Evolutionary conservation across 1,140 invertebrate genomes (phyloP), one percentile per base, ranked within the genome.

Genomic region (Eriocheir sinensis): DNA sequence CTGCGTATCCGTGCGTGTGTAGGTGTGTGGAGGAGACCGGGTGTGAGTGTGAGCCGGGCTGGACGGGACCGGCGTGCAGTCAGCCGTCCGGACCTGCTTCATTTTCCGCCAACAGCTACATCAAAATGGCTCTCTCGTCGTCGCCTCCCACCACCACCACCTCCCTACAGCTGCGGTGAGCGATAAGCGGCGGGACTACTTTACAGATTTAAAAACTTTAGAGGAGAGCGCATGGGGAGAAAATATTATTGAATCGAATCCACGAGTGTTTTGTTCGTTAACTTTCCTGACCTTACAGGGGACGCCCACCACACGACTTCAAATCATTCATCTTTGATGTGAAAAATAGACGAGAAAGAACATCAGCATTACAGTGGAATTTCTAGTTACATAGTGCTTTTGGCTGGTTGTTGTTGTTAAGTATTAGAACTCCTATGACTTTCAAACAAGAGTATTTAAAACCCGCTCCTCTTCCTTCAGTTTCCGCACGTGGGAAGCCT

Each of bases 401-500:
- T n/a, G n/a, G n/a, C n/a, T n/a, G n/a, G n/a, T n/a, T n/a, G n/a
- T n/a, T n/a, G n/a, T n/a, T n/a, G n/a, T n/a, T n/a, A n/a, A n/a
- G 60, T 72, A 72, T 15, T n/a, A 72, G n/a, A 72, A 72, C 12
- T n/a, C n/a, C 12, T 72, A 15, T 72, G 60, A 15, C n/a, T 72
- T n/a, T 15, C 12, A 15, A n/a, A 72, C n/a, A 15, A 15, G 60
- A 15, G 60, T 72, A 72, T 72, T 72, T n/a, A 15, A 15, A 15
- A 15, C n/a, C 60, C n/a, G 30, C 80, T n/a, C 12, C 21, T 34
- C 79, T 32, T 2, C 27, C 34, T 38, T 2, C 44, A 94, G 93
- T 21, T 94, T 94, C 60, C 89, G 93, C 9, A 94, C 93, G 4
- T 94, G 93, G 93, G 93, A 94, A 38, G 60, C 60, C 8, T 91